phyloP scores from a whole-genome alignment of 2,888 invertebrate species.

The Lutraria lutraria region DNA sequence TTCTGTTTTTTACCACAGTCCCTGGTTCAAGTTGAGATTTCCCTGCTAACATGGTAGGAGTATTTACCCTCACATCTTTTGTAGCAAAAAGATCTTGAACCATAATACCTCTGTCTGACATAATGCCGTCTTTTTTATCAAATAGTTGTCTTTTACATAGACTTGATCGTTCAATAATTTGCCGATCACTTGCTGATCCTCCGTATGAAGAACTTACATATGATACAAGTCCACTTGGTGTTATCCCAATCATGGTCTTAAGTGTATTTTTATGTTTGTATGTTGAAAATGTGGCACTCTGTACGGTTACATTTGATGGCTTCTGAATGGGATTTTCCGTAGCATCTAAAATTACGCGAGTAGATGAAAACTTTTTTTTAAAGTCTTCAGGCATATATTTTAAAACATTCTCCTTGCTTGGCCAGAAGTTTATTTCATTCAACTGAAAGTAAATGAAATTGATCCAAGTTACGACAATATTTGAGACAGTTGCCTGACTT shows the following conservation, averaged over 20 bases:
- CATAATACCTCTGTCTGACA: slow-evolving; percentile 72
- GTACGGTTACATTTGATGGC: slow-evolving; percentile 61
- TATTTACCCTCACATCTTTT: slow-evolving; percentile 64
- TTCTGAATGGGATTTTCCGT: slow-evolving; percentile 69
- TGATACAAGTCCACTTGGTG: slow-evolving; percentile 52
- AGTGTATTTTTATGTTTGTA: slow-evolving; percentile 73
- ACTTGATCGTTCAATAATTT: slow-evolving; percentile 64
- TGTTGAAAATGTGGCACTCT: slow-evolving; percentile 66
- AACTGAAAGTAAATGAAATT: slow-evolving; percentile 67
- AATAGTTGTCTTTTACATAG: slow-evolving; percentile 39
- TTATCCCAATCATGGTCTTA: slow-evolving; percentile 65
- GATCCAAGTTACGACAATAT: slow-evolving; percentile 66
- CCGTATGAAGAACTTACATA: slow-evolving; percentile 63
- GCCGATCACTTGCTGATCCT: slow-evolving; percentile 65
- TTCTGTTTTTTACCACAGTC: slow-evolving; percentile 61
- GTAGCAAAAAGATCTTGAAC: slow-evolving; percentile 71
- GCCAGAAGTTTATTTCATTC: slow-evolving; percentile 70
- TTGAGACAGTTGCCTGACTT: slow-evolving; percentile 47
- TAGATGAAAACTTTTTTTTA: slow-evolving; percentile 61
- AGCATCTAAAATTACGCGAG: slow-evolving; percentile 70
- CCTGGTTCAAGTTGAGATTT: slow-evolving; percentile 66
- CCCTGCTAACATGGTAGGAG: slow-evolving; percentile 67
- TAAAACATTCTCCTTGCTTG: slow-evolving; percentile 44
- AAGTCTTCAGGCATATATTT: slow-evolving; percentile 66
- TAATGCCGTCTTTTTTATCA: slow-evolving; percentile 45